Evolutionary conservation across 2,888 invertebrate genomes (phyloP), one percentile per base, ranked within the genome.

Genomic region (Perizoma flavofasciatum): DNA sequence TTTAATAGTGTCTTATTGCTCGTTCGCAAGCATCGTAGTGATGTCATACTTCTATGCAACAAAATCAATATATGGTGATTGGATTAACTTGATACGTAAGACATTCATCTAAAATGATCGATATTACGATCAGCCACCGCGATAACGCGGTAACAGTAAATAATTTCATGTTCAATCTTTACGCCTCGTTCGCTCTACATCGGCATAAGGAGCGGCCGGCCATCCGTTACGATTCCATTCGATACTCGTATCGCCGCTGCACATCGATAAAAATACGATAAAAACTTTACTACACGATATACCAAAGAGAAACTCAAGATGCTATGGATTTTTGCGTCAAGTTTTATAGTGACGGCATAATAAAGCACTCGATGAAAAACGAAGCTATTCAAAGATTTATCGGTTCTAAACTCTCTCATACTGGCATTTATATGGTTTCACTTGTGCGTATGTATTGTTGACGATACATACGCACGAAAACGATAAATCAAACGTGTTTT

Each of bases 111-210:
- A 61, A 66, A 71, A 67, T 63, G 64, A 65, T 63, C 57, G 50
- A 53, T 49, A 65, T 65, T 46, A 71, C 65, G 68, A 69, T 69
- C 70, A 69, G 63, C 66, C 57, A 63, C 59, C 63, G 59, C 70
- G 72, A 75, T 75, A 66, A 63, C 55, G 57, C 63, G 8, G 55
- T 63, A 66, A 68, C 68, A 66, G 68, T 69, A 74, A 73, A 71
- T 74, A 70, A 70, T 72, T 75, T 72, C 74, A 70, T 72, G 74
- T 66, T 72, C 67, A 62, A 65, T 66, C 58, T 64, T 68, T 77
- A 78, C 74, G 83, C 81, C 74, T 74, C 76, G 79, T 64, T 78
- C 69, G 75, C 72, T 81, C 74, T 76, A 79, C 72, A 71, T 71
- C 72, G 72, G 71, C 73, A 68, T 63, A 70, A 74, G 74, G 73